Conservation (phyloP, 2,113 vertebrate genomes). For the Melanotaenia duboulayi region DNA sequence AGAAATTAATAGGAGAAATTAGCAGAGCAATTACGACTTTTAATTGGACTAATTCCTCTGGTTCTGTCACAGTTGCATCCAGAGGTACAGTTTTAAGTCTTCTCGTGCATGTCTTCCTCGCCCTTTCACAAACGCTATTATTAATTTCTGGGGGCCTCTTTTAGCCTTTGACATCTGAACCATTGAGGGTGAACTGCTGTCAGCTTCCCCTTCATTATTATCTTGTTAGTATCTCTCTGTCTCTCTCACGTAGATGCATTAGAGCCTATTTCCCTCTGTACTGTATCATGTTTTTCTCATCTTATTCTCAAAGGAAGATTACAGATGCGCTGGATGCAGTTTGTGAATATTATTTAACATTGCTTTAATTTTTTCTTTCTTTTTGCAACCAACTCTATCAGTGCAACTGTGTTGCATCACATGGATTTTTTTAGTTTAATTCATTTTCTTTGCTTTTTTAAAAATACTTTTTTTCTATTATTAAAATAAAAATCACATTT, state of each 20-base stretch:
- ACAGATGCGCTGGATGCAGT: slow-evolving; percentile 37
- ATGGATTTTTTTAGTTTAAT: neutral
- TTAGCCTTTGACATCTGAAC: slow-evolving; percentile 82
- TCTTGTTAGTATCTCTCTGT: slow-evolving; percentile 62
- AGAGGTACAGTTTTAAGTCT: slow-evolving; percentile 67
- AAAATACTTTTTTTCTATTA: too few species aligned
- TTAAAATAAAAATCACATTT: neutral
- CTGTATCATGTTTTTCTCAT: slow-evolving; percentile 7
- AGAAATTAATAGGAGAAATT: slow-evolving; percentile 87
- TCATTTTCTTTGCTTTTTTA: neutral
- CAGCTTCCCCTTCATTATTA: slow-evolving; percentile 72
- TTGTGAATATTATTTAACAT: slow-evolving; percentile 35
- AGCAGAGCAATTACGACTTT: slow-evolving; percentile 86
- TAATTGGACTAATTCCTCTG: slow-evolving; percentile 86
- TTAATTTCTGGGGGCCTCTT: slow-evolving; percentile 81
- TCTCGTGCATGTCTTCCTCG: slow-evolving; percentile 64
- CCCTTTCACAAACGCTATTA: slow-evolving; percentile 76
- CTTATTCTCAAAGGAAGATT: slow-evolving; percentile 25
- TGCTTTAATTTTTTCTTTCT: slow-evolving; percentile 28
- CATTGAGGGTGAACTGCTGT: slow-evolving; percentile 73
- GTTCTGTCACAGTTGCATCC: slow-evolving; percentile 84
- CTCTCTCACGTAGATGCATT: slow-evolving; percentile 18
- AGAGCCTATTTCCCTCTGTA: slow-evolving; percentile 21
- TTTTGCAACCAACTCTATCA: neutral
- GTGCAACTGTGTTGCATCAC: neutral